Evolutionary conservation across 2,113 vertebrate genomes (phyloP), one percentile per base, ranked within the genome.

Genomic region (Hepsetus odoe): DNA sequence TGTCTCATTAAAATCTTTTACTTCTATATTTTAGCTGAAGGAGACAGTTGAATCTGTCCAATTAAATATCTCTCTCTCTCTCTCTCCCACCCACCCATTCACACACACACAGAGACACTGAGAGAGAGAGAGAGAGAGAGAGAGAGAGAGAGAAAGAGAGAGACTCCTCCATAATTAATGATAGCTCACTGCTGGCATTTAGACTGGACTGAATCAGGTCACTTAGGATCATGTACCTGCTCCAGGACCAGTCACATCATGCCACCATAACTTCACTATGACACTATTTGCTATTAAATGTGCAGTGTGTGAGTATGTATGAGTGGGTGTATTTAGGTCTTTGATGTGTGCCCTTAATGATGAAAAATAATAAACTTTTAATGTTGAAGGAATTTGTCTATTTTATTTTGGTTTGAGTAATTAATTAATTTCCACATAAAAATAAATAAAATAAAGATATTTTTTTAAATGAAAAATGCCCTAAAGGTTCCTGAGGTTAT

Each of bases 1-100:
- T 72, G 76, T 79, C 76, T 77, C 61, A 72, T 78, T 59, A 79
- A 82, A 78, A 69, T 40, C 64, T 51, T 58, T 72, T 68, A 44
- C 24, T 72, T 22, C 32, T 5, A 58, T 14, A 65, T 59, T 76
- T 55, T 59, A 69, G 20, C 65, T 79, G 76, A 72, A 72, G 59
- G 68, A 53, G 56, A 72, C 68, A 40, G 44, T 33, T 30, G 59
- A 65, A 69, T 59, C 58, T 79, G 58, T 79, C 76, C 76, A 79
- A 79, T 79, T 79, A 79, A 79, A 78, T 58, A 40, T 9, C n/a
- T 58, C 66, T 9, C n/a, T 3, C 40, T 38, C n/a, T 2, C 69
- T 53, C 30, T 51, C 49, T n/a, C 67, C 20, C 35, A 70, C 65
- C 44, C 65, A 68, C 24, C 18, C 67, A 62, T 58, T 9, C 44